Conservation (phyloP, 2,888 invertebrate species). For the Asteroscopus sphinx region DNA sequence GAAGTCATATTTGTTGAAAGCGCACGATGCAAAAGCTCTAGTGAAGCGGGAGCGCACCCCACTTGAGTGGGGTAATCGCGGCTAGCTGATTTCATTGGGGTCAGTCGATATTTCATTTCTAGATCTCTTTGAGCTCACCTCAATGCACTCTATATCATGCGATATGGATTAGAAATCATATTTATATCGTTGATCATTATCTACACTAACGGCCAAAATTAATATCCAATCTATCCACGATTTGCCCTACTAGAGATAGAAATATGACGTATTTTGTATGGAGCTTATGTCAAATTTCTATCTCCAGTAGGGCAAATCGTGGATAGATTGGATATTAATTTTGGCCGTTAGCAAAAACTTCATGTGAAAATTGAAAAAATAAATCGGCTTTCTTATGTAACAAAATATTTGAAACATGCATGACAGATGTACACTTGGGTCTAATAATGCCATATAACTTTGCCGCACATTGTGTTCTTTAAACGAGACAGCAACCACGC, state of each 20-base stretch:
- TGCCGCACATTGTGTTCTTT: slow-evolving; percentile 48
- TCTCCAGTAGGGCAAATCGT: no score
- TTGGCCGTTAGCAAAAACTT: slow-evolving; percentile 1
- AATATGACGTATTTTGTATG: no score
- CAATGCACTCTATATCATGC: slow-evolving; percentile 41
- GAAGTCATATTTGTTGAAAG: slow-evolving; percentile 76
- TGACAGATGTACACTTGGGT: slow-evolving; percentile 1
- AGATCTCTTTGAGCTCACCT: slow-evolving; percentile 63
- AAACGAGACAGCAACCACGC: slow-evolving; percentile 62
- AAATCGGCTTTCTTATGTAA: slow-evolving; percentile 1
- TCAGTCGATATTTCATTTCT: slow-evolving; percentile 78
- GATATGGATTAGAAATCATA: slow-evolving; percentile 19
- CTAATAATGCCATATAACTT: slow-evolving; percentile 24
- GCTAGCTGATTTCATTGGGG: slow-evolving; percentile 75
- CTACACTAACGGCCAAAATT: no score
- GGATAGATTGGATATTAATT: no score
- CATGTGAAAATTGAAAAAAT: neutral
- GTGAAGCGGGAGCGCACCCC: slow-evolving; percentile 74
- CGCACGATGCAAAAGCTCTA: slow-evolving; percentile 78
- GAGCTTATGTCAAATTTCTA: no score
- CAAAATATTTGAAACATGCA: slow-evolving; percentile 2
- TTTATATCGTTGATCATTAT: slow-evolving; percentile 7
- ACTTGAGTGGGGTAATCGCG: slow-evolving; percentile 70
- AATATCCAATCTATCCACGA: no score
- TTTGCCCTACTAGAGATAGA: no score